Percentiles rank a stretch among this genome's conserved stretches.
Evolutionary conservation across 2,888 invertebrate species (phyloP).

Genomic region (Hoplodrina blanda): DNA sequence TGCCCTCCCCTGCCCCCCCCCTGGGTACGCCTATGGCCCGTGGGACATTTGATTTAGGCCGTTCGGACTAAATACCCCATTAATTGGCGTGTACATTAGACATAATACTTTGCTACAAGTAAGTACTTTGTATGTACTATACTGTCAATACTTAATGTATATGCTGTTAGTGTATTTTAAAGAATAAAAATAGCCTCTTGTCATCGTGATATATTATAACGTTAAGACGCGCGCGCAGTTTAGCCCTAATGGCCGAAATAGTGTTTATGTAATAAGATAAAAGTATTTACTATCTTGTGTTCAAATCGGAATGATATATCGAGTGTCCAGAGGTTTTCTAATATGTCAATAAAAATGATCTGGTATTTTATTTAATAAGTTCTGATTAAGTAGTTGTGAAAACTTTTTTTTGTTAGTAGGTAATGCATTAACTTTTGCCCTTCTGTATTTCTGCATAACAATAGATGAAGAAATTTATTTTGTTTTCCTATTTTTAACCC

Average conservation of each 20-base stretch:
- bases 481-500: conserved; percentile 21
- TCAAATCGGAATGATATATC: conserved; percentile 57
- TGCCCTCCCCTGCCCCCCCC: too few relatives aligned
- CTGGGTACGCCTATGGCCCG: too few relatives aligned
- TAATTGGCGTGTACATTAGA: too few relatives aligned
- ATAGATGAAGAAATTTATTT: conserved; percentile 19
- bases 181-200: neutral
- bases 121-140: too few relatives aligned
- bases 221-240: conserved; percentile 5
- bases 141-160: too few relatives aligned
- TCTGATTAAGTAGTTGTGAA: neutral
- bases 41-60: too few relatives aligned
- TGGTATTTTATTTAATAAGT: conserved; percentile 22
- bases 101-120: too few relatives aligned
- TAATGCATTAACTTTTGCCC: conserved; percentile 15
- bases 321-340: conserved; percentile 43
- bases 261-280: conserved; percentile 32
- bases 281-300: conserved; percentile 54
- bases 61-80: too few relatives aligned
- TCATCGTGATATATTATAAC: neutral
- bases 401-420: conserved; percentile 2
- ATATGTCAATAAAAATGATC: conserved; percentile 26
- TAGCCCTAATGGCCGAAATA: conserved; percentile 3
- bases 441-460: conserved; percentile 19
- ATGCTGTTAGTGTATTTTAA: too few relatives aligned